These are phyloP conservation scores for Drosophila diplacantha DNA, from an alignment of 2,888 invertebrate species.

Conservation along the genomic window DNA sequence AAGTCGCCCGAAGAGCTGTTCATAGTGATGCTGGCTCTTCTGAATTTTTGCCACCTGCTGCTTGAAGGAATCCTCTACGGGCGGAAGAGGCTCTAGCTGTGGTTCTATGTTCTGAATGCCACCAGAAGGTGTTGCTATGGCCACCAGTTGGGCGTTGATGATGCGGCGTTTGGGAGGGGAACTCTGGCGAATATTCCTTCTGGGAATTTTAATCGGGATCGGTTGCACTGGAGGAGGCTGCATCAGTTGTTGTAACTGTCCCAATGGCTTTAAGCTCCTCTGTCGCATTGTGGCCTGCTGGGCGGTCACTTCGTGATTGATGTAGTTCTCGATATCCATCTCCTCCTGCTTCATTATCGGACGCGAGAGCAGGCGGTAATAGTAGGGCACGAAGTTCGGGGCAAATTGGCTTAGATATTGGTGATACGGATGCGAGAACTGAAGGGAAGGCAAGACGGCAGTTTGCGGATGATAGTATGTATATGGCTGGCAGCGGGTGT, in stretches of 20 bases:
- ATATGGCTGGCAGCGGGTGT: neutral
- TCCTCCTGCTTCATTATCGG: slow-evolving; percentile 33
- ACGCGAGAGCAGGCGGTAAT: slow-evolving; percentile 30
- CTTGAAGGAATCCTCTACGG: slow-evolving; percentile 30
- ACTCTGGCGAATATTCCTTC: slow-evolving; percentile 1
- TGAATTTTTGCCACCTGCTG: slow-evolving; percentile 46
- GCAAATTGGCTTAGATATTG: slow-evolving; percentile 35
- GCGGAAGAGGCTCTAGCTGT: slow-evolving; percentile 31
- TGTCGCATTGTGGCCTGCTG: slow-evolving; percentile 37
- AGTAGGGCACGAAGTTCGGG: slow-evolving; percentile 37
- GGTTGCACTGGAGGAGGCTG: slow-evolving; percentile 7
- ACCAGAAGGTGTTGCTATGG: slow-evolving; percentile 23
- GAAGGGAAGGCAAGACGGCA: neutral
- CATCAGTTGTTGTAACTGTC: slow-evolving; percentile 26
- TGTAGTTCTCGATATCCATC: slow-evolving; percentile 50
- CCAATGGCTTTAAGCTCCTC: slow-evolving; percentile 13
- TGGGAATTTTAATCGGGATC: neutral
- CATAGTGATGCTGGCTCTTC: slow-evolving; percentile 49
- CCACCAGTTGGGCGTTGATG: slow-evolving; percentile 27
- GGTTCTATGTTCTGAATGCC: slow-evolving; percentile 3
- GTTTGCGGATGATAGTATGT: slow-evolving; percentile 23
- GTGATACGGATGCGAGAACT: slow-evolving; percentile 33
- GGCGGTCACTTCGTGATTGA: slow-evolving; percentile 44
- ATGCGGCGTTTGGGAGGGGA: slow-evolving; percentile 17
- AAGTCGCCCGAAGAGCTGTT: slow-evolving; percentile 43